phyloP scores from a whole-genome alignment of 2,888 invertebrate species.

The Amblyjoppa proteus region DNA sequence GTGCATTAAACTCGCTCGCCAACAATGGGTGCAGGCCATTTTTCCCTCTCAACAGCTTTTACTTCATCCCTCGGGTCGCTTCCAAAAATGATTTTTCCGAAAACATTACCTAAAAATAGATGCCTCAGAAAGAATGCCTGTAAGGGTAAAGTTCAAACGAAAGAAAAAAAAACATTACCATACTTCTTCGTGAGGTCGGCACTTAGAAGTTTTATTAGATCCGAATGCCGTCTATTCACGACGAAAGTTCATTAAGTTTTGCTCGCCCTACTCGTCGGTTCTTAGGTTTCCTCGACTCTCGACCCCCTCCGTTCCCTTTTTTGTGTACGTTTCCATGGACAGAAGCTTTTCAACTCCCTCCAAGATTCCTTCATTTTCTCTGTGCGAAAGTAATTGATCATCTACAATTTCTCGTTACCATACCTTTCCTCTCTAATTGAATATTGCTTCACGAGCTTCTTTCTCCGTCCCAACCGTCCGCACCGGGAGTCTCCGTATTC shows the following conservation, averaged over 20 bases:
- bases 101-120: neutral
- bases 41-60: constrained; percentile 1
- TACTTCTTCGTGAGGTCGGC: neutral
- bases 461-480: constrained; percentile 27
- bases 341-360: neutral
- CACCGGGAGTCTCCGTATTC: constrained; percentile 5
- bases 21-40: constrained; percentile 38
- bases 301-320: neutral
- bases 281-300: neutral
- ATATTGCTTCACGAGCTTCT: constrained; percentile 48
- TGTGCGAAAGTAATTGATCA: constrained; percentile 46
- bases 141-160: neutral
- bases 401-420: constrained; percentile 37
- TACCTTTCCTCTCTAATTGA: constrained; percentile 44
- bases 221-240: constrained; percentile 4
- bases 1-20: constrained; percentile 52
- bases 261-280: neutral
- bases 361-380: neutral
- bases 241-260: constrained; percentile 6
- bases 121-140: neutral
- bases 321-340: constrained; percentile 11
- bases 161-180: neutral
- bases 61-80: neutral
- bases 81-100: neutral
- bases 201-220: constrained; percentile 12